Evolutionary conservation across 2,113 vertebrate genomes (phyloP), one percentile per base, ranked within the genome.

Genomic region (Nibea coibor): DNA sequence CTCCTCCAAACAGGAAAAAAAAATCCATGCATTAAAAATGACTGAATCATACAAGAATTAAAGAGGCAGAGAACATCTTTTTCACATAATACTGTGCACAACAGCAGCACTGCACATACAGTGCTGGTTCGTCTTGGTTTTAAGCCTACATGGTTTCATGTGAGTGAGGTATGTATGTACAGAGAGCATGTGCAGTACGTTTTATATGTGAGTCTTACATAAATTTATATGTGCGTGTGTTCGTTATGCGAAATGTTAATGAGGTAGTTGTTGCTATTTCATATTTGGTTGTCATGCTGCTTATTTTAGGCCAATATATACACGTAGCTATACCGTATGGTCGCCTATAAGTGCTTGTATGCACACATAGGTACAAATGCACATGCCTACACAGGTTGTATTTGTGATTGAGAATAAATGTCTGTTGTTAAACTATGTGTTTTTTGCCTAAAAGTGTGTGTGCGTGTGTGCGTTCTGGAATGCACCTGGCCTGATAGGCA

Each of bases 401-500:
- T 67, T 71, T 80, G 71, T 69, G 48, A 87, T 65, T 39, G 42
- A 69, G 39, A 15, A 14, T 72, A 45, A 72, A 51, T 68, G 64
- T 69, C 63, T 84, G 58, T 74, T 61, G 50, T 26, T 8, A 51
- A 68, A 62, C 42, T 71, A 28, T 62, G 61, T 80, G 57, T 57
- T 78, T 17, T 80, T 64, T 69, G 75, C 75, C 28, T 65, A 51
- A 61, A 24, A 68, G 54, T 82, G 28, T 70, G 51, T 83, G 62
- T 77, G 71, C 77, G 71, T 86, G 31, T 62, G 80, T 78, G 62
- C 86, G 69, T 90, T 77, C 62, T 85, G 91, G 94, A 92, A 93
- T 94, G 92, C 93, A 95, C 94, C 94, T 95, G 93, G 91, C 69
- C 91, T 93, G 92, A 94, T 89, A 88, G 85, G 85, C 90, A 93